Conservation (phyloP, 2,797 vertebrate species). For the Cirrhinus molitorella region DNA sequence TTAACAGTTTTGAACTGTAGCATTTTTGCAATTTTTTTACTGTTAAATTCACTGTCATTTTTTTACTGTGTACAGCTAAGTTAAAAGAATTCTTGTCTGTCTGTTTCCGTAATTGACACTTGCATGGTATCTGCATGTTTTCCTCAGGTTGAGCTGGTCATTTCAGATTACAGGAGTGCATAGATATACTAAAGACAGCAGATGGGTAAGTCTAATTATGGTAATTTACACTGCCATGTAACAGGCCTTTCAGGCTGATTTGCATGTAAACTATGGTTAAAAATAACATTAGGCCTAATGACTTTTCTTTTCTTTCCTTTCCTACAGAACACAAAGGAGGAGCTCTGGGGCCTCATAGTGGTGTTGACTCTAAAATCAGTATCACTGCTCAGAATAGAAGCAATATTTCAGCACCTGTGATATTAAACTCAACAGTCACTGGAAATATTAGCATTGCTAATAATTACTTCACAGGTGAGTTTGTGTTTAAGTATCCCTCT, state of each 20-base stretch:
- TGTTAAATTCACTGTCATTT: too few species aligned
- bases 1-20: too few species aligned
- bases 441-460: conserved; percentile 27
- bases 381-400: conserved; percentile 16
- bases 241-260: not conserved
- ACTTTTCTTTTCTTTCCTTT: not conserved
- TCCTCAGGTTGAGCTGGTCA: not conserved
- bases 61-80: too few species aligned
- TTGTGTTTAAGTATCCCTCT: not conserved
- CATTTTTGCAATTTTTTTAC: too few species aligned
- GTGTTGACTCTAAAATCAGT: not conserved
- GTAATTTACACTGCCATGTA: not conserved
- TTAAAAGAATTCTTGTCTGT: not conserved
- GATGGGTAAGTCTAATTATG: not conserved
- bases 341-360: not conserved
- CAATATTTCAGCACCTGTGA: conserved; percentile 20
- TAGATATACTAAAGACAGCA: not conserved
- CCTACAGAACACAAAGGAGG: not conserved
- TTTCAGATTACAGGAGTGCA: not conserved
- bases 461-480: conserved; percentile 13
- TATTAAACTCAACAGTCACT: not conserved
- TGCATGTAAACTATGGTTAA: not conserved
- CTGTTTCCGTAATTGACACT: too few species aligned
- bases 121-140: not conserved
- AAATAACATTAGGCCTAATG: too few species aligned